Base-by-base conservation (phyloP, 2,113 vertebrate genomes). In the Sardina pilchardus region DNA sequence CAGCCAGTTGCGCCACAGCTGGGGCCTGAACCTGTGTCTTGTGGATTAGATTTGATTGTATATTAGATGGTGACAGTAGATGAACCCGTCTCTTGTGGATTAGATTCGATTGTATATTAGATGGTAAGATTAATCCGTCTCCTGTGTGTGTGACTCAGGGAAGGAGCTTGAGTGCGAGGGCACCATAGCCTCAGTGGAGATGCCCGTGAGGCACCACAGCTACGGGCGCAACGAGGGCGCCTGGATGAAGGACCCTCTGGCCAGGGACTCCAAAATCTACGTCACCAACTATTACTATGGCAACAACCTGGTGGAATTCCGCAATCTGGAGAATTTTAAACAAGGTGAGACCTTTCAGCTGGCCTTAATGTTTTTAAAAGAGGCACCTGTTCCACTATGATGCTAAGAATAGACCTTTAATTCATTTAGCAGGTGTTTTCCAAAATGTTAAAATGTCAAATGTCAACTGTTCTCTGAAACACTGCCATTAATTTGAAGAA, bases 261-360 rank as follows among this genome's bases (percentile, higher is more conserved):
- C 97, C 21, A 96, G 91, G 87, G 97, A 98, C 4, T 96, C 95
- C 86, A 97, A 96, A 86, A 97, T 99, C 94, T 99, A 98, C 0
- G 94, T 99, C 92, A 99, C 98, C 86, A 99, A 99, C 93, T 99
- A 99, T 92, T 99, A 99, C 91, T 99, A 99, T 0, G 98, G 98
- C 30, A 99, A 98, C 95, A 98, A 95, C 90, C 93, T 99, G 81
- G 96, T 99, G 88, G 98, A 99, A 92, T 99, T 99, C 91, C 95
- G 98, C 84, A 99, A 97, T 92, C 93, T 99, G 81, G 98, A 99
- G 16, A 99, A 95, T 93, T 99, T 99, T 91, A 97, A 97, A 91
- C 98, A 99, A 96, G 98, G 98, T 99, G 82, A 44, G 89, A 34
- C 26, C 4, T 17, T 36, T 17, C n/a, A n/a, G 17, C 3, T 36